These are phyloP conservation scores for Steinernema hermaphroditum DNA, from an alignment of 2,888 invertebrate species.

Conservation along the genomic window DNA sequence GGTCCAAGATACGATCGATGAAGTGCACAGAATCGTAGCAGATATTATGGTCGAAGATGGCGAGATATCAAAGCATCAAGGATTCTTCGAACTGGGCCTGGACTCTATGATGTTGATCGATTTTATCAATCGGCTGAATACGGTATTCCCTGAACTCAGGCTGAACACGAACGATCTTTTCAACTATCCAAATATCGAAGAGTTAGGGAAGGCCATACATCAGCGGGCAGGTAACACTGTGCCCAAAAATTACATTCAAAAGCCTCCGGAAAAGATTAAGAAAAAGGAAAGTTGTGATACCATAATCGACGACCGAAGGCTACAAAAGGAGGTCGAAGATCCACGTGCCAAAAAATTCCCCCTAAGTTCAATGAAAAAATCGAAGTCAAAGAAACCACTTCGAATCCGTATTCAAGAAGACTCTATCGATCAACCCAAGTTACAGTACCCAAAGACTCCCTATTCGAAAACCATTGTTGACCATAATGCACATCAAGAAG, in stretches of 20 bases:
- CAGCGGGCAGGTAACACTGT: too few relatives aligned
- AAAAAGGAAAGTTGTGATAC: constrained; percentile 41
- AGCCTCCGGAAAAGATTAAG: neutral
- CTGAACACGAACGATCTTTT: constrained; percentile 47
- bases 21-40: neutral
- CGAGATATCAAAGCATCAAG: constrained; percentile 26
- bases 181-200: constrained; percentile 50
- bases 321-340: neutral
- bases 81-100: constrained; percentile 59
- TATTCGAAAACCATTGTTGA: too few relatives aligned
- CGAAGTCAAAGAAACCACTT: too few relatives aligned
- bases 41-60: constrained; percentile 15
- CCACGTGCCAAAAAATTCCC: too few relatives aligned
- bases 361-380: too few relatives aligned
- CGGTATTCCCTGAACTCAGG: neutral
- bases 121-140: constrained; percentile 50
- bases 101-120: constrained; percentile 60
- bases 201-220: constrained; percentile 35
- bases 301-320: too few relatives aligned
- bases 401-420: too few relatives aligned
- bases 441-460: too few relatives aligned
- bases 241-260: constrained; percentile 1
- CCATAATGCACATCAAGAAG: neutral
- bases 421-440: too few relatives aligned
- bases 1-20: neutral